Evolutionary conservation across 2,888 invertebrate species (phyloP), one percentile per base, ranked within the genome.

Genomic region (Temnothorax ravouxi): DNA sequence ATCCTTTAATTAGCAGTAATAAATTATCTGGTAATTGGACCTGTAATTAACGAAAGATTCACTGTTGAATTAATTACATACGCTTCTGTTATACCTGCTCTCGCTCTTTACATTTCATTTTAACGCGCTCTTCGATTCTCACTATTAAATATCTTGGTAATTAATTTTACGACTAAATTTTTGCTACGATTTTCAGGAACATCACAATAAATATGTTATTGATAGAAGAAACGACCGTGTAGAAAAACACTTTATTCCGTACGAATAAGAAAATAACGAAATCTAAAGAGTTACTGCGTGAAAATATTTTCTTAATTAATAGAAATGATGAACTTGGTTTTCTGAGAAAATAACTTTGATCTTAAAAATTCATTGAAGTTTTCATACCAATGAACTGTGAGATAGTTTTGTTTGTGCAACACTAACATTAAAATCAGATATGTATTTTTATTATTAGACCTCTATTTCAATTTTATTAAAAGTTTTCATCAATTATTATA

Each of bases 241-340:
- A 18, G 9, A 13, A 54, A 54, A 44, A 25, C 13, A 59, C 61
- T 47, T 52, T 2, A 52, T 4, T 25, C 21, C 5, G 6, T 38
- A 56, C 29, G 3, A 62, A 54, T 72, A 74, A 41, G 38, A 29
- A 41, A 15, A n/a, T 62, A 64, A 62, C n/a, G 13, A 75, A 41
- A 64, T 21, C 6, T 54, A 64, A 72, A 62, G 4, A 29, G 50
- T 54, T 21, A 44, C 29, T 54, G 54, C 38, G 18, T 50, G 18
- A 79, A 64, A 80, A 83, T 84, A 21, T 82, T 84, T 86, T 82
- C 77, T 77, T 82, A 86, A 86, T 86, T 69, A 86, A 21, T 34
- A 67, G 50, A 86, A 76, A 77, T 81, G 61, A 83, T 54, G 29
- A 21, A 47, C 18, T 18, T n/a, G 3, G 8, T 76, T 21, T 62